Conservation (phyloP, 1,140 invertebrate species). For the Ips nitidus region DNA sequence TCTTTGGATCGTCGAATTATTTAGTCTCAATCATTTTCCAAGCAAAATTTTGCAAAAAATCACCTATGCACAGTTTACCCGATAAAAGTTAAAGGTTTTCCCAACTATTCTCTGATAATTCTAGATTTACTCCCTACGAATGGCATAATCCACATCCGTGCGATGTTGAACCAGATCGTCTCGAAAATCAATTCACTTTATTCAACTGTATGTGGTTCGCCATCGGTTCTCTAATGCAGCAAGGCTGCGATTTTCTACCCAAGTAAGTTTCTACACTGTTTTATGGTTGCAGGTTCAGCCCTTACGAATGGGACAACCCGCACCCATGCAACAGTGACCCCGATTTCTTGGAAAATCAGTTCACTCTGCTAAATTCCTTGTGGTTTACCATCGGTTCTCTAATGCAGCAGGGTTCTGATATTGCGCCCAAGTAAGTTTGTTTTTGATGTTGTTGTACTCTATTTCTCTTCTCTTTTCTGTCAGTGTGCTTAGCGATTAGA, state of each 20-base stretch:
- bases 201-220: constrained; percentile 96
- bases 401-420: constrained; percentile 91
- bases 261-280: constrained; percentile 66
- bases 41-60: background rate
- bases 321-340: constrained; percentile 78
- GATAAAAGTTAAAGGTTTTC: background rate
- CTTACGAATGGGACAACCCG: constrained; percentile 88
- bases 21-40: too few relatives aligned
- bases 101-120: background rate
- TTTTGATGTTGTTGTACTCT: background rate
- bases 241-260: constrained; percentile 87
- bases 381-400: constrained; percentile 88
- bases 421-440: constrained; percentile 67
- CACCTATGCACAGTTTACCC: background rate
- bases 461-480: constrained; percentile 11
- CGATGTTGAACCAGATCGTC: constrained; percentile 73
- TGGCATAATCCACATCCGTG: constrained; percentile 88
- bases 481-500: background rate
- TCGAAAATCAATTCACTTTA: constrained; percentile 89
- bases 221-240: constrained; percentile 91
- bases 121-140: constrained; percentile 88
- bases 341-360: constrained; percentile 82
- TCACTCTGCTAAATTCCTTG: constrained; percentile 82
- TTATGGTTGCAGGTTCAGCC: constrained; percentile 71
- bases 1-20: too few relatives aligned